Base-by-base conservation (phyloP, 2,888 invertebrate genomes). In the Trisateles emortualis region DNA sequence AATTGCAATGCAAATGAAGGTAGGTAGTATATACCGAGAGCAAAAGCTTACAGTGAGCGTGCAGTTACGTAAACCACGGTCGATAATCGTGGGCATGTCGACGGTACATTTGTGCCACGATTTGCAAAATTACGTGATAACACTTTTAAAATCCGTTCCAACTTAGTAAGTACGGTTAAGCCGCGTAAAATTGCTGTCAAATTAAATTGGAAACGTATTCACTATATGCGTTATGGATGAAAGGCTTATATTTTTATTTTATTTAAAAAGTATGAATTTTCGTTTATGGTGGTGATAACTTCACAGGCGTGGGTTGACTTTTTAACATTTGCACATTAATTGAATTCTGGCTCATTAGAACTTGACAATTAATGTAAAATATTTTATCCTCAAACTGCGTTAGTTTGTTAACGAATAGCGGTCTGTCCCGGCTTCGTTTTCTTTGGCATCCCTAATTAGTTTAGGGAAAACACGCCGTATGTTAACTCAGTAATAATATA, bases 31-130 rank as follows among this genome's bases (percentile, higher is more conserved):
- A 41, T 26, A 46, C 38, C 46, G 45, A 58, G 47, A 63, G 60
- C 56, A 59, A 59, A 64, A 72, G 60, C 55, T 64, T 56, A 53
- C 54, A 61, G 58, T 50, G 47, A 38, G 36, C 40, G 52, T 59
- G 60, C 59, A 40, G 64, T 75, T 72, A 71, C 71, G 60, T 67
- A 68, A 74, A 59, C 44, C 52, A 56, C 63, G 68, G 68, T 72
- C 74, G 74, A 74, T 72, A 73, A 51, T 44, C 47, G 42, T 35
- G 48, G 39, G 55, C 44, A 45, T 43, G 54, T 41, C 54, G 52
- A 29, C 52, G 47, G 50, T 42, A 66, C 59, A 60, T 52, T 69
- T 62, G 43, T 43, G 54, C 45, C 42, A 13, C 54, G 48, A 57
- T 67, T 69, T 54, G 48, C 46, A 42, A 52, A 64, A 62, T 64